Conservation (phyloP, 2,113 vertebrate species). For the Chloropsis hardwickii region DNA sequence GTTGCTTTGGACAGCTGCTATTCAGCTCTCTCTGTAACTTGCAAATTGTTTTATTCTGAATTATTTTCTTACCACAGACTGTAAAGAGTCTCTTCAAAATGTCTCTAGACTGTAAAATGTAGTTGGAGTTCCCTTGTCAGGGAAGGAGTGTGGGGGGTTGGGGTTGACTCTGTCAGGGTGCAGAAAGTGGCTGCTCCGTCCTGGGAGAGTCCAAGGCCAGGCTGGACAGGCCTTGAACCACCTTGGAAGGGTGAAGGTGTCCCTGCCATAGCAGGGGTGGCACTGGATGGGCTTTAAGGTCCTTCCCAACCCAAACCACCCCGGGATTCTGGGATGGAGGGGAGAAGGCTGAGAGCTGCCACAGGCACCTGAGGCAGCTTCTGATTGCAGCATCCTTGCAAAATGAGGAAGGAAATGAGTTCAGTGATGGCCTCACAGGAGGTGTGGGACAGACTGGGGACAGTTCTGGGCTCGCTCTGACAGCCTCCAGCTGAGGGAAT, state of each 20-base stretch:
- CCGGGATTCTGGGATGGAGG: neutral
- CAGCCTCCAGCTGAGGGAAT: neutral
- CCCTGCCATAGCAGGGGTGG: neutral
- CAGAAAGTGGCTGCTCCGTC: neutral
- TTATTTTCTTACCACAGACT: neutral
- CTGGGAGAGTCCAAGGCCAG: neutral
- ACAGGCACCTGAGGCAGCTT: neutral
- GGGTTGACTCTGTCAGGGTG: neutral
- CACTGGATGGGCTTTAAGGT: neutral
- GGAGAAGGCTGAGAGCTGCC: neutral
- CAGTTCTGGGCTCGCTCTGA: neutral
- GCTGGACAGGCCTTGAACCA: neutral
- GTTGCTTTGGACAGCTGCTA: neutral
- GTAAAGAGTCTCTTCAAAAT: neutral
- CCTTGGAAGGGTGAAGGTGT: neutral
- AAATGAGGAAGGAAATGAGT: neutral
- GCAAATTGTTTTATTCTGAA: neutral
- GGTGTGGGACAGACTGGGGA: neutral
- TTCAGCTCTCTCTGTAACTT: slow-evolving; percentile 3
- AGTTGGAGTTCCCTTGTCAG: neutral
- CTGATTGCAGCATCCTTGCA: neutral
- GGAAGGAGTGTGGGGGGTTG: neutral
- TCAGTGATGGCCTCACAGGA: neutral
- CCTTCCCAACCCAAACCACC: neutral
- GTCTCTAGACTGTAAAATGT: neutral